Percentiles rank a stretch among this genome's conserved stretches.
phyloP scores from a whole-genome alignment of 2,797 vertebrate species.

The Sarcoramphus papa region DNA sequence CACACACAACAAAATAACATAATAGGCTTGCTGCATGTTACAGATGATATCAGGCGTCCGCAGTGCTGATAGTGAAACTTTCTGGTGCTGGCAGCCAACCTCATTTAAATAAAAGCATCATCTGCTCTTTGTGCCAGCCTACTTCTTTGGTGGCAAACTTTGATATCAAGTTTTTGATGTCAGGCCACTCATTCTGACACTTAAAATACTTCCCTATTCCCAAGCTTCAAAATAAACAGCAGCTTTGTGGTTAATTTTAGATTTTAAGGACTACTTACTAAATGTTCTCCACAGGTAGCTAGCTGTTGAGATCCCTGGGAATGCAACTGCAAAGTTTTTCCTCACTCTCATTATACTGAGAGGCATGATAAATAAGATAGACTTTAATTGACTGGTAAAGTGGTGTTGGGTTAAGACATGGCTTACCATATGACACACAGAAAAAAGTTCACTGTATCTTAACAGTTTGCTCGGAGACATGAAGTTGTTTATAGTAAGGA shows the following conservation, averaged over 20 bases:
- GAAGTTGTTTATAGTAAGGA: not conserved
- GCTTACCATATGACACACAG: not conserved
- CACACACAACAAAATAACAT: slow-evolving; percentile 31
- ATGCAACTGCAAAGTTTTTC: not conserved
- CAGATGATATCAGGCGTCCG: slow-evolving; percentile 46
- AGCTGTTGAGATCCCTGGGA: not conserved
- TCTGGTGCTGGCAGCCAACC: slow-evolving; percentile 21
- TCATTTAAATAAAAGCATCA: not conserved
- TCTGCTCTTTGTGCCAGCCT: not conserved
- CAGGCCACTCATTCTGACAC: not conserved
- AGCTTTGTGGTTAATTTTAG: slow-evolving; percentile 6
- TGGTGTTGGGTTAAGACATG: not conserved
- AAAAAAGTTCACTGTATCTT: not conserved
- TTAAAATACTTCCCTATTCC: not conserved
- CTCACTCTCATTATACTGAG: not conserved
- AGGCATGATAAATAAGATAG: not conserved
- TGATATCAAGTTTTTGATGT: not conserved
- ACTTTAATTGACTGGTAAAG: not conserved
- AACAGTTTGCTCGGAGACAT: not conserved
- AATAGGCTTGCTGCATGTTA: slow-evolving; percentile 21
- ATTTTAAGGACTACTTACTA: not conserved
- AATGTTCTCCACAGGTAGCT: not conserved
- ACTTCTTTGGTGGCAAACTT: not conserved
- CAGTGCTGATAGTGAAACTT: slow-evolving; percentile 51
- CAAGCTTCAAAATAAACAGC: not conserved